A percentile compares a stretch with the other conserved stretches of the same genome.
phyloP scores from a whole-genome alignment of 2,113 vertebrate species.

The Antennarius striatus region DNA sequence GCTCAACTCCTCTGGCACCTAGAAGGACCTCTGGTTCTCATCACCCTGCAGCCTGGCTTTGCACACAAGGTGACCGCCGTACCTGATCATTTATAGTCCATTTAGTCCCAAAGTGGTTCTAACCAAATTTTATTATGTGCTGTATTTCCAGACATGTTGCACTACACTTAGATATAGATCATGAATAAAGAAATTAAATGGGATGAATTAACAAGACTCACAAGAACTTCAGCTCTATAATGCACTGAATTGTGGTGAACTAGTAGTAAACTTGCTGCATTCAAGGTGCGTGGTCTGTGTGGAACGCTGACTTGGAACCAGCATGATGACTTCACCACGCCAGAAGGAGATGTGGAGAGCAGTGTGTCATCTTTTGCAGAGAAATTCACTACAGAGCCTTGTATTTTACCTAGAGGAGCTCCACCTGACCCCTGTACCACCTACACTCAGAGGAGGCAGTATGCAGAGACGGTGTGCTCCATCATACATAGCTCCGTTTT shows the following conservation, averaged over 20 bases:
- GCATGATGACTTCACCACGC: slow-evolving; percentile 89
- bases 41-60: slow-evolving; percentile 86
- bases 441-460: slow-evolving; percentile 75
- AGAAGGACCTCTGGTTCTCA: slow-evolving; percentile 75
- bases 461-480: slow-evolving; percentile 80
- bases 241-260: too few relatives aligned
- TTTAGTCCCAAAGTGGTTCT: neutral
- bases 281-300: slow-evolving; percentile 89
- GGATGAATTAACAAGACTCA: too few relatives aligned
- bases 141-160: too few relatives aligned
- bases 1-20: slow-evolving; percentile 86
- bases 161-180: too few relatives aligned
- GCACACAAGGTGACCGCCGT: slow-evolving; percentile 79
- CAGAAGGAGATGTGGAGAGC: slow-evolving; percentile 86
- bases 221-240: too few relatives aligned
- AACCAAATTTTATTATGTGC: too few relatives aligned
- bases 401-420: slow-evolving; percentile 36
- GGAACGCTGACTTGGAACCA: slow-evolving; percentile 91
- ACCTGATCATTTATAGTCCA: neutral
- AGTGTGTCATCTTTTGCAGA: slow-evolving; percentile 76
- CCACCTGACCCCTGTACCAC: slow-evolving; percentile 75
- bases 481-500: slow-evolving; percentile 78
- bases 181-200: neutral
- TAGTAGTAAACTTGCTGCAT: neutral
- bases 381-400: slow-evolving; percentile 80